Evolutionary conservation across 2,888 invertebrate genomes (phyloP).

Genomic region (Eupithecia exiguata): DNA sequence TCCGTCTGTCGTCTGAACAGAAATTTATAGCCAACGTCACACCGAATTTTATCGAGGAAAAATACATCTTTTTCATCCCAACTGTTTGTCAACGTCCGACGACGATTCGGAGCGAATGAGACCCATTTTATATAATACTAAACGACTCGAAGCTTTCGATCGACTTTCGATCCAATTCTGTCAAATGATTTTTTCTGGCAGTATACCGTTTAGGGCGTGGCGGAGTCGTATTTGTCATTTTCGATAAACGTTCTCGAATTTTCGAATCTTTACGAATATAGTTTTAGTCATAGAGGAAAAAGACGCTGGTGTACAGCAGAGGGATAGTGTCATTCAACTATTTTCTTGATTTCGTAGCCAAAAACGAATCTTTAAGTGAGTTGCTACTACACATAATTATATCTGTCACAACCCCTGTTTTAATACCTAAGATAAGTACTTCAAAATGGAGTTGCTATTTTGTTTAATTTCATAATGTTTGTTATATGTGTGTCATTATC

Average conservation of each 20-base stretch:
- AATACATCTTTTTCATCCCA: slow-evolving; percentile 77
- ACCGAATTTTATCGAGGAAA: slow-evolving; percentile 74
- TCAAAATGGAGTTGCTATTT: too few species aligned
- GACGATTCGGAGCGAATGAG: slow-evolving; percentile 71
- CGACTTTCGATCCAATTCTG: slow-evolving; percentile 42
- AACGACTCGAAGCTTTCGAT: slow-evolving; percentile 57
- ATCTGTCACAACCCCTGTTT: too few species aligned
- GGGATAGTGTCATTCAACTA: too few species aligned
- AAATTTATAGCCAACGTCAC: slow-evolving; percentile 59
- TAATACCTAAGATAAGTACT: too few species aligned
- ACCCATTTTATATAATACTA: slow-evolving; percentile 66
- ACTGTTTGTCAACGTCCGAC: slow-evolving; percentile 76
- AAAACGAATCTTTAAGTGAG: too few species aligned
- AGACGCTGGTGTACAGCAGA: too few species aligned
- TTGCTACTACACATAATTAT: too few species aligned
- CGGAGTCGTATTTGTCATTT: slow-evolving; percentile 37
- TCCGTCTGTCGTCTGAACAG: slow-evolving; percentile 44
- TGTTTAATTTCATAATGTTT: too few species aligned
- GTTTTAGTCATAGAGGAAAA: too few species aligned
- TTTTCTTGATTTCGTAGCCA: too few species aligned
- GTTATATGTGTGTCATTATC: too few species aligned
- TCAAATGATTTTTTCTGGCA: slow-evolving; percentile 54
- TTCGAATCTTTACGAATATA: slow-evolving; percentile 11
- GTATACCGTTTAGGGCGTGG: slow-evolving; percentile 31
- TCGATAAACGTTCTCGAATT: slow-evolving; percentile 30